Conservation (phyloP, 1,140 invertebrate genomes). For the Physella acuta region DNA sequence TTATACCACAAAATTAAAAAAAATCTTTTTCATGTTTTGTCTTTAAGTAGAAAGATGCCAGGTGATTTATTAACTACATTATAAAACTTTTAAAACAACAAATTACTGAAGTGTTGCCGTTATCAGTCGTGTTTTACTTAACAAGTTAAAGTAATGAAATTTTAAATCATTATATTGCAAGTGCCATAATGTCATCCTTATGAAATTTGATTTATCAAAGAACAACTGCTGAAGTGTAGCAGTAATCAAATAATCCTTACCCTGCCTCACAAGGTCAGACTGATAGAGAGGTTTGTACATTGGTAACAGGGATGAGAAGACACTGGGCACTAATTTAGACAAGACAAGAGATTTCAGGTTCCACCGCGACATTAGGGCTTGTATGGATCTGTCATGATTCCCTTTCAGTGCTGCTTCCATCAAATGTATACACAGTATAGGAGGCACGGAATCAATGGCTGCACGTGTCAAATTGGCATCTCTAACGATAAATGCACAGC, state of each 20-base stretch:
- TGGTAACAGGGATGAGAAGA: constrained; percentile 38
- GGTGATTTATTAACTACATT: too few species aligned
- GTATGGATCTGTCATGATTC: constrained; percentile 42
- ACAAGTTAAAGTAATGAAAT: too few species aligned
- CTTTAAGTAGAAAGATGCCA: too few species aligned
- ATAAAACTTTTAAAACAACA: too few species aligned
- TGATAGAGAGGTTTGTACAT: constrained; percentile 39
- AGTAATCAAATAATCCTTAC: constrained; percentile 4
- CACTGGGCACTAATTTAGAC: constrained; percentile 38
- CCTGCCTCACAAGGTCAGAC: constrained; percentile 37
- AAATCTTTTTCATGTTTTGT: too few species aligned
- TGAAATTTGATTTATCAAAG: too few species aligned
- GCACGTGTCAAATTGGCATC: constrained; percentile 39
- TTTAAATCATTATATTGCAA: too few species aligned
- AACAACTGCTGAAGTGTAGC: too few species aligned
- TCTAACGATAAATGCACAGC: constrained; percentile 39
- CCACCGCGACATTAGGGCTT: constrained; percentile 44
- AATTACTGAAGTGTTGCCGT: too few species aligned
- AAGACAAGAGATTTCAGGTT: constrained; percentile 39
- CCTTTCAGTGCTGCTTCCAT: constrained; percentile 45
- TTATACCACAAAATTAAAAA: too few species aligned
- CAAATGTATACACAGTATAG: constrained; percentile 40
- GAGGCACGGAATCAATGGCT: constrained; percentile 36
- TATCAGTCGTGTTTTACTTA: too few species aligned
- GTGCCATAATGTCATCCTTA: too few species aligned